Base-by-base conservation (phyloP, 2,113 vertebrate species). In the Coracopsis vasa region DNA sequence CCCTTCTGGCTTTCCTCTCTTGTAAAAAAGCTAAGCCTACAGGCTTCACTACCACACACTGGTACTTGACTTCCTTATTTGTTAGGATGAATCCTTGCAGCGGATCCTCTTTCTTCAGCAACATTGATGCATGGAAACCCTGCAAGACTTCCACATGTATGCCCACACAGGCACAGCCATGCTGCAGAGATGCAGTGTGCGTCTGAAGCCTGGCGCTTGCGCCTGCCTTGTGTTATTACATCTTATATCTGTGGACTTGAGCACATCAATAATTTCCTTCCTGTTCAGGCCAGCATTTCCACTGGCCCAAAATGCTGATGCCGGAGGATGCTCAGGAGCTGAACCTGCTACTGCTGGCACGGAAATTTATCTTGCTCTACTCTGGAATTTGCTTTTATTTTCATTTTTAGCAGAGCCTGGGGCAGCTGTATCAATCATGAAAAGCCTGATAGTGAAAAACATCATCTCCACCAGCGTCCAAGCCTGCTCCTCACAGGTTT, bases 381-480 rank as follows among this genome's bases (percentile, higher is more conserved):
- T 2, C 33, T 73, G 37, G 67, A 45, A 62, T 41, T 83, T 88
- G 69, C 77, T 81, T 94, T 84, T 87, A 54, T 87, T 95, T 74
- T 80, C 33, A 71, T 85, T 93, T 77, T 81, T 39, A 85, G 78
- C 31, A 39, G 78, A 82, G 56, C 6, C 37, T 5, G 6, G 25
- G 50, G 37, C 4, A 3, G 72, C 78, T 67, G 17, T 48, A 90
- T 94, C 87, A 93, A 88, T 83, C 83, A 73, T 37, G 67, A 93
- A 94, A 94, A 77, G 45, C 60, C 83, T 78, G 72, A 94, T 42
- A 17, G 47, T 44, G 77, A 83, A 88, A 54, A 85, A 75, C 7
- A 15, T 21, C 1, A 0, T 50, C 61, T 42, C 9, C 1, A 7
- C 37, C 50, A 16, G 54, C 1, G 0, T 53, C 48, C 54, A 60